Evolutionary conservation across 2,113 vertebrate genomes (phyloP).

Genomic region (Petrocephalus zakoni): DNA sequence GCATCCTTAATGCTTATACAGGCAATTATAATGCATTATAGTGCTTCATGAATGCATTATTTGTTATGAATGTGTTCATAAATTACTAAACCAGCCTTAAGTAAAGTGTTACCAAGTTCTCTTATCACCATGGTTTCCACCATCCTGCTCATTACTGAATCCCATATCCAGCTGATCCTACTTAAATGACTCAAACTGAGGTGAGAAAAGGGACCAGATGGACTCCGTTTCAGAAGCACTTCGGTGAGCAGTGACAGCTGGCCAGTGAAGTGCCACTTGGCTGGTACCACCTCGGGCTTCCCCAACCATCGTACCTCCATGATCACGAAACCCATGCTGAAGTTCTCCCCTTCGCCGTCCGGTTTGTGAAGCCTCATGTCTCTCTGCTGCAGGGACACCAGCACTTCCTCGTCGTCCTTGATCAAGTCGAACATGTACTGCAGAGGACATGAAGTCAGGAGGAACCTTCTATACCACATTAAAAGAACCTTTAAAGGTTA

Average conservation of each 20-base stretch:
- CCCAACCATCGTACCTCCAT: constrained; percentile 64
- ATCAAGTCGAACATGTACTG: constrained; percentile 82
- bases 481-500: not conserved
- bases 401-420: constrained; percentile 72
- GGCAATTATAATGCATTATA: too few species aligned
- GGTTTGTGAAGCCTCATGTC: constrained; percentile 73
- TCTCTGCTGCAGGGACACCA: constrained; percentile 82
- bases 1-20: too few species aligned
- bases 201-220: not conserved
- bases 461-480: not conserved
- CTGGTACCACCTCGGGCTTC: not conserved
- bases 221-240: not conserved
- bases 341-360: constrained; percentile 73
- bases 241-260: not conserved
- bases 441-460: not conserved
- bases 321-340: constrained; percentile 77
- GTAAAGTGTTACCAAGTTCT: too few species aligned
- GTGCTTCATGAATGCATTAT: too few species aligned
- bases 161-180: not conserved
- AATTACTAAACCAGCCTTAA: too few species aligned
- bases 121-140: not conserved
- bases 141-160: not conserved
- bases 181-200: not conserved
- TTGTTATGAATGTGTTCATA: too few species aligned
- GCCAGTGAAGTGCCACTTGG: not conserved